phyloP scores from a whole-genome alignment of 2,797 vertebrate genomes.

The Eurystomus glaucurus region DNA sequence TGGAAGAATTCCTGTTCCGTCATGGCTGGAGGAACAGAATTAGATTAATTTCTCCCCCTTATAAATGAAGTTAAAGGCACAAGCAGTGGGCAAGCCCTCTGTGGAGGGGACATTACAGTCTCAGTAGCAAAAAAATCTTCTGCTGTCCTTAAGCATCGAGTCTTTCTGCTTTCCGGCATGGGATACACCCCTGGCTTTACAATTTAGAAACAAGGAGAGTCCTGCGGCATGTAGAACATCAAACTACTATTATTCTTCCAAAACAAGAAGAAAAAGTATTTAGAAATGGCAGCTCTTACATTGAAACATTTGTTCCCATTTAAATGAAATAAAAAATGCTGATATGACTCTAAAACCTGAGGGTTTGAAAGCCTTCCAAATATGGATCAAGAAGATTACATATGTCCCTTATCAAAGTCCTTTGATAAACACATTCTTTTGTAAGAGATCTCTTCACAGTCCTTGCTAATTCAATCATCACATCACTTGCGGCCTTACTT shows the following conservation, averaged over 20 bases:
- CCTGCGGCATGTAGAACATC: background rate
- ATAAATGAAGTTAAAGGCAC: background rate
- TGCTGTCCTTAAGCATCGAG: accelerated
- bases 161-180: background rate
- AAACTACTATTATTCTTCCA: background rate
- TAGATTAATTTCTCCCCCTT: background rate
- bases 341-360: background rate
- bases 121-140: background rate
- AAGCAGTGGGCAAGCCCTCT: background rate
- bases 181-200: background rate
- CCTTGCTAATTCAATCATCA: background rate
- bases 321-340: background rate
- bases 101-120: accelerated
- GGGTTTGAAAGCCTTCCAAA: background rate
- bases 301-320: background rate
- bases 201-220: background rate
- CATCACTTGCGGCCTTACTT: background rate
- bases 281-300: background rate
- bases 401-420: background rate
- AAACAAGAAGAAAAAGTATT: background rate
- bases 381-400: background rate
- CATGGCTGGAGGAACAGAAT: background rate
- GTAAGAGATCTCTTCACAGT: background rate
- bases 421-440: accelerated
- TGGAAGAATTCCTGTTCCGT: background rate